Conservation (phyloP, 1,140 invertebrate species). For the Magallana ariakensis region DNA sequence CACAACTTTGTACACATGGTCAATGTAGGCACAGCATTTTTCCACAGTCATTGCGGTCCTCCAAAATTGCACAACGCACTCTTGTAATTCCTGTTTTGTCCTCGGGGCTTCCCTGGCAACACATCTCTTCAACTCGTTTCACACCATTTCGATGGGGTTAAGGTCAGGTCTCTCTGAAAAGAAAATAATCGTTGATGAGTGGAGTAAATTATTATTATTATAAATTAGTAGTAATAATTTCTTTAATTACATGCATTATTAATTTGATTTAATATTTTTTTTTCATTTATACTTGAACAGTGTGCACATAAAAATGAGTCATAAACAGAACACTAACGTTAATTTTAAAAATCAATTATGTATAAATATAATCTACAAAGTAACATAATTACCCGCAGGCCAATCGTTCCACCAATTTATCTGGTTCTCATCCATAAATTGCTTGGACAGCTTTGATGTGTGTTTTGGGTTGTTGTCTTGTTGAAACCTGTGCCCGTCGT, state of each 20-base stretch:
- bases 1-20: conserved; percentile 51
- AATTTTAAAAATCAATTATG: too few relatives aligned
- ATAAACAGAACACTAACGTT: too few relatives aligned
- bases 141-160: background rate
- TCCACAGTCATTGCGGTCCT: conserved; percentile 37
- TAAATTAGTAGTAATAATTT: too few relatives aligned
- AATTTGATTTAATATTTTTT: too few relatives aligned
- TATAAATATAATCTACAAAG: too few relatives aligned
- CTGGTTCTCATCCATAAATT: conserved; percentile 26
- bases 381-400: conserved; percentile 33
- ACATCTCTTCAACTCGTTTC: background rate
- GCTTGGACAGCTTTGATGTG: background rate
- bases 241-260: too few relatives aligned
- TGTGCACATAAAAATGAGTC: too few relatives aligned
- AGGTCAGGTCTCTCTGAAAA: too few relatives aligned
- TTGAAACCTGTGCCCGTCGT: conserved; percentile 40
- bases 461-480: conserved; percentile 53
- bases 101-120: background rate
- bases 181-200: too few relatives aligned
- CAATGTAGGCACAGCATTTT: conserved; percentile 48
- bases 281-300: too few relatives aligned
- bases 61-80: conserved; percentile 31
- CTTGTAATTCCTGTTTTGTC: too few relatives aligned
- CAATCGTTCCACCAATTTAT: conserved; percentile 47
- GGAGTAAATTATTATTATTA: too few relatives aligned